These are phyloP conservation scores for Tarsius wallacei DNA, from an alignment of 2,797 vertebrate genomes.

Conservation along the genomic window DNA sequence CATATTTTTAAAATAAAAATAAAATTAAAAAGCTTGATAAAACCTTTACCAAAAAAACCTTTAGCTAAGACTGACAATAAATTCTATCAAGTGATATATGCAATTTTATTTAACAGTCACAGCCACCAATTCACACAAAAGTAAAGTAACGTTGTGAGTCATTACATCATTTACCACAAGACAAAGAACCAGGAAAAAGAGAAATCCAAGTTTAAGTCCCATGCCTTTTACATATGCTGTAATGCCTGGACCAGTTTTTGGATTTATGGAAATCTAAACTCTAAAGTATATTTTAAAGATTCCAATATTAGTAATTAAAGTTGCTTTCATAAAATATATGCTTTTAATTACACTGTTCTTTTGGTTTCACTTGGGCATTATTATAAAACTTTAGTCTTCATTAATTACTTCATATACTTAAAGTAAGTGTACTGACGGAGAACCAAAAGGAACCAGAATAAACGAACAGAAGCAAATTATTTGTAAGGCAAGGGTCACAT, in stretches of 20 bases:
- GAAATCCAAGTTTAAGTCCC: neutral
- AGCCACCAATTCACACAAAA: neutral
- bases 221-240: neutral
- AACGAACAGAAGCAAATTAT: constrained; percentile 29
- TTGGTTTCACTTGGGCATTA: neutral
- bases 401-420: neutral
- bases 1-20: neutral
- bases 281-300: constrained; percentile 33
- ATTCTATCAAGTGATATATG: neutral
- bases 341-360: constrained; percentile 19
- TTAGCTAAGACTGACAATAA: constrained; percentile 10
- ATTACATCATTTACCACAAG: neutral
- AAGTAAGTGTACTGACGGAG: neutral
- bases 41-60: neutral
- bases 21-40: neutral
- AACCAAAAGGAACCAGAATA: neutral
- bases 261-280: constrained; percentile 47
- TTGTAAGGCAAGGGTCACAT: neutral
- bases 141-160: neutral
- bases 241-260: neutral
- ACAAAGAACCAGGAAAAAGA: constrained; percentile 22
- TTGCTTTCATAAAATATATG: constrained; percentile 13
- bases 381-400: neutral
- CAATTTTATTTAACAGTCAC: constrained; percentile 38
- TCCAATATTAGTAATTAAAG: neutral